Evolutionary conservation across 2,113 vertebrate genomes (phyloP).

Genomic region (Leucosticte australis): DNA sequence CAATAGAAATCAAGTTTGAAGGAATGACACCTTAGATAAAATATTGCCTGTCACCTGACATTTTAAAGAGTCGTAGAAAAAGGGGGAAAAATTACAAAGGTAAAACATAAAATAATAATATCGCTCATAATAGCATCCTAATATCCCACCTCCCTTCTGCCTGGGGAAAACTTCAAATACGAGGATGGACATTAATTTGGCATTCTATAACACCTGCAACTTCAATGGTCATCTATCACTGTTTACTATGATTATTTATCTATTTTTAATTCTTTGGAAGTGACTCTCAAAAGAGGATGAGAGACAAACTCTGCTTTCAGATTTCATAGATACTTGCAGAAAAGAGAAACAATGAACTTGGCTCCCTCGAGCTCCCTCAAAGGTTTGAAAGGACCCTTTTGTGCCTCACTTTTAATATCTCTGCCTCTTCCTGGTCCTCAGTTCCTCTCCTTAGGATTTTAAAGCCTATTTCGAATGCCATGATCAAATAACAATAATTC

Average conservation of each 20-base stretch:
- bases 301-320: not conserved
- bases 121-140: not conserved
- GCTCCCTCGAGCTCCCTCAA: not conserved
- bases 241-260: not conserved
- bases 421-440: not conserved
- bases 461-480: not conserved
- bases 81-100: not conserved
- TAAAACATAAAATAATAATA: not conserved
- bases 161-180: not conserved
- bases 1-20: not conserved
- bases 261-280: not conserved
- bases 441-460: not conserved
- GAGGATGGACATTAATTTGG: not conserved
- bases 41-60: not conserved
- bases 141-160: not conserved
- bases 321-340: not conserved
- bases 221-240: not conserved
- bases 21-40: not conserved
- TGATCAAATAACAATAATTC: not conserved
- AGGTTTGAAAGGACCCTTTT: not conserved
- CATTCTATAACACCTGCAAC: not conserved
- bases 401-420: not conserved
- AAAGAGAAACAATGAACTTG: not conserved
- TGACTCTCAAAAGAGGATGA: not conserved
- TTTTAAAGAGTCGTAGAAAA: not conserved